These are phyloP conservation scores for Neria commutata DNA, from an alignment of 2,888 invertebrate species.

Conservation along the genomic window DNA sequence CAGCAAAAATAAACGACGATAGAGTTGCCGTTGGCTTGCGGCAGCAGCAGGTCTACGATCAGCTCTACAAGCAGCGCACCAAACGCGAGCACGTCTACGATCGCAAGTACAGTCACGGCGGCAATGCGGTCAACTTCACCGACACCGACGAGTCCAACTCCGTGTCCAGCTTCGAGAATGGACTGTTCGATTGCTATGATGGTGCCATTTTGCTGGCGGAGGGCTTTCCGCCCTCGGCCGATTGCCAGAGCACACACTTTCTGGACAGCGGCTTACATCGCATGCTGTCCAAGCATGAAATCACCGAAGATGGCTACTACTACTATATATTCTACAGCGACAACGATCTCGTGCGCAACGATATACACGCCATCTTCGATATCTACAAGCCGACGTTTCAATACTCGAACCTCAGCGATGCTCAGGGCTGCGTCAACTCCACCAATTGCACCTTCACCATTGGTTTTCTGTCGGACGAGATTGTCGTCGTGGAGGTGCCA, in stretches of 20 bases:
- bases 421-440: constrained; percentile 73
- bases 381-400: constrained; percentile 85
- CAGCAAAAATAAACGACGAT: constrained; percentile 18
- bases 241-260: constrained; percentile 73
- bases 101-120: constrained; percentile 78
- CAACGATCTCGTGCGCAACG: constrained; percentile 79
- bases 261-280: constrained; percentile 71
- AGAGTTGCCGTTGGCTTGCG: too few species aligned
- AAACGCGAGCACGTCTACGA: constrained; percentile 67
- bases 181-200: constrained; percentile 76
- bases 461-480: constrained; percentile 74
- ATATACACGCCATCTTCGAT: constrained; percentile 83
- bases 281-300: constrained; percentile 73
- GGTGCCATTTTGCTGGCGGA: constrained; percentile 76
- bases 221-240: constrained; percentile 72
- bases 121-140: constrained; percentile 69
- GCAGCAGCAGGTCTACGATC: constrained; percentile 50
- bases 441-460: constrained; percentile 79
- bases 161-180: constrained; percentile 83
- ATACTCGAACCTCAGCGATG: constrained; percentile 64
- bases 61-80: constrained; percentile 45
- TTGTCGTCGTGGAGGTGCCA: constrained; percentile 84
- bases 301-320: constrained; percentile 80
- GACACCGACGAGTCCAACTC: constrained; percentile 69
- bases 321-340: constrained; percentile 90